Base-by-base conservation (phyloP, 2,888 invertebrate genomes). In the Carabus problematicus region DNA sequence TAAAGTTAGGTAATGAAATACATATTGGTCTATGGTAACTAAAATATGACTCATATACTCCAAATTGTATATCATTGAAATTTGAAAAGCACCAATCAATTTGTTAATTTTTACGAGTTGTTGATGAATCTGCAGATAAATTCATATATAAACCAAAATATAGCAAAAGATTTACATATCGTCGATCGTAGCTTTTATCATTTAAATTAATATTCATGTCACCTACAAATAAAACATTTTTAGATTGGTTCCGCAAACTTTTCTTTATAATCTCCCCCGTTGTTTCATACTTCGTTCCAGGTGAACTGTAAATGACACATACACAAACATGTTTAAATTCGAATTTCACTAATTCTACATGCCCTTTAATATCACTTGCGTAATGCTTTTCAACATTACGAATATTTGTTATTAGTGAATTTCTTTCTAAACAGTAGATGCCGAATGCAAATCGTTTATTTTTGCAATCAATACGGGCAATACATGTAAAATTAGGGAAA, bases 81-180 rank as follows among this genome's bases (percentile, higher is more conserved):
- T 49, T n/a, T 49, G 49, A 12, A 49, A 49, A 49, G 8, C 49
- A 49, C 49, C 49, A 49, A 18, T 49, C 7, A 2, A 49, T 49
- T 14, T 49, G 49, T 14, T 8, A 8, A n/a, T 49, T n/a, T 49
- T 18, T n/a, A n/a, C n/a, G n/a, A 12, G 14, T 14, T 8, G 49
- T 49, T 14, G 49, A 16, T 49, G 49, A 11, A 49, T 12, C 49
- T 4, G n/a, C 18, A 49, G 12, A 18, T 14, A 49, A 16, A 12
- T 16, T 14, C 18, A 14, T 16, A 49, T 49, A 1, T n/a, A 49
- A 18, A 8, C 49, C 49, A 49, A 12, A 49, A 16, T 14, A 49
- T 14, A 8, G 7, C 6, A 49, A 49, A 8, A 49, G 49, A 16
- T 49, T 18, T 14, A 49, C 49, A 18, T 49, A 49, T 49, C 49